A percentile compares a stretch with the other conserved stretches of the same genome.
Evolutionary conservation across 2,888 invertebrate species (phyloP).

Genomic region (Drymonia ruficornis): DNA sequence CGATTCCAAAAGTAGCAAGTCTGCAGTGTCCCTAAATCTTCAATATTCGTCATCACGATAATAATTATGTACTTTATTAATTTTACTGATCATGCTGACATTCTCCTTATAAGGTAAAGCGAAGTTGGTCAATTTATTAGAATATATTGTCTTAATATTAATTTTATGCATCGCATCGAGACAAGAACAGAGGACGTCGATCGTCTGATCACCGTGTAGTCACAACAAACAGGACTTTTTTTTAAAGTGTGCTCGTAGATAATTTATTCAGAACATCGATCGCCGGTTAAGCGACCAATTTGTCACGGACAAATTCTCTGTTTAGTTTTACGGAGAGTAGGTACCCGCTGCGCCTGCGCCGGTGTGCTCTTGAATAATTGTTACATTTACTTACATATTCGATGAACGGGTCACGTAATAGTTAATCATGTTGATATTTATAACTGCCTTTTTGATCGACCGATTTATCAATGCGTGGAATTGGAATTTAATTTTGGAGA

Average conservation of each 20-base stretch:
- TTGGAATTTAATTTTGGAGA: conserved; percentile 15
- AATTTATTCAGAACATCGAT: conserved; percentile 67
- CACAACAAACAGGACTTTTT: conserved; percentile 42
- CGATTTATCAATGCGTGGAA: conserved; percentile 28
- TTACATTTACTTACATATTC: conserved; percentile 37
- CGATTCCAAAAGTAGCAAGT: no score
- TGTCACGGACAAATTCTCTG: conserved; percentile 70
- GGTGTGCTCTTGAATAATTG: conserved; percentile 47
- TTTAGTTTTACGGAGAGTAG: conserved; percentile 55
- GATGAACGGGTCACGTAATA: conserved; percentile 24
- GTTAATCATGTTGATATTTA: conserved; percentile 38
- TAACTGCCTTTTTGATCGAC: conserved; percentile 27
- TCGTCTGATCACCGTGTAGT: conserved; percentile 26
- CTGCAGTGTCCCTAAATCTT: background rate
- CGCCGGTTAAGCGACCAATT: conserved; percentile 65
- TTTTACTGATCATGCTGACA: background rate
- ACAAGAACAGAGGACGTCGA: conserved; percentile 19
- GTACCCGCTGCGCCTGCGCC: conserved; percentile 40
- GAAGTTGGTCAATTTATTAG: conserved; percentile 19
- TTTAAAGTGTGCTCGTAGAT: conserved; percentile 52
- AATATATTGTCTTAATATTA: conserved; percentile 20
- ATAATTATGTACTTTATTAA: no score
- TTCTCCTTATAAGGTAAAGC: conserved; percentile 9
- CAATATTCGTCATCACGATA: no score
- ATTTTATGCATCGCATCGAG: conserved; percentile 24